Conservation (phyloP, 2,888 invertebrate genomes). For the Laspeyria flexula region DNA sequence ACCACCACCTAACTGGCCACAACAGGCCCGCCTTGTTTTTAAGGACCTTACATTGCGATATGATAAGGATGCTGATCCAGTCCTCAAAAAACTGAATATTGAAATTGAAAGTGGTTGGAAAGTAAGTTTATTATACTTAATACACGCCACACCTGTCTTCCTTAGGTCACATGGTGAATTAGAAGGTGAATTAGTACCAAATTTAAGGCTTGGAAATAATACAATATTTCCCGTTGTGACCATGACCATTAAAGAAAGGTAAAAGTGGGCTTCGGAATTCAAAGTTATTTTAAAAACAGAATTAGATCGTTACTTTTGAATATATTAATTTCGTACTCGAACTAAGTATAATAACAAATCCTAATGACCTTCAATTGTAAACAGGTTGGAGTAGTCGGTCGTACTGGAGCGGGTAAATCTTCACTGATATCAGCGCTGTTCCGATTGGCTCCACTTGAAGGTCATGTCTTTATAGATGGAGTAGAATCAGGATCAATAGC, state of each 20-base stretch:
- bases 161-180: too few relatives aligned
- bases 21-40: slow-evolving; percentile 86
- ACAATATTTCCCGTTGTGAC: too few relatives aligned
- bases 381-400: slow-evolving; percentile 93
- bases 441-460: slow-evolving; percentile 92
- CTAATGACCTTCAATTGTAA: too few relatives aligned
- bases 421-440: slow-evolving; percentile 94
- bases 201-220: too few relatives aligned
- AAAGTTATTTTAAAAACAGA: too few relatives aligned
- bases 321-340: too few relatives aligned
- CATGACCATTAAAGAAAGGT: too few relatives aligned
- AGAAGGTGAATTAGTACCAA: too few relatives aligned
- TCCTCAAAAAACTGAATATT: slow-evolving; percentile 89
- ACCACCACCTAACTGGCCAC: slow-evolving; percentile 87
- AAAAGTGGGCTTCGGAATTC: too few relatives aligned
- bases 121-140: slow-evolving; percentile 64
- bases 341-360: too few relatives aligned
- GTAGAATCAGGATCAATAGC: slow-evolving; percentile 89
- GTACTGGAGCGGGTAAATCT: slow-evolving; percentile 95
- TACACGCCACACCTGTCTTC: too few relatives aligned
- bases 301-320: too few relatives aligned
- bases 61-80: slow-evolving; percentile 86
- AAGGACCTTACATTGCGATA: slow-evolving; percentile 88
- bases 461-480: slow-evolving; percentile 91
- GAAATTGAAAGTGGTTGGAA: slow-evolving; percentile 88